Conservation (phyloP, 2,888 invertebrate genomes). For the Meganola albula region DNA sequence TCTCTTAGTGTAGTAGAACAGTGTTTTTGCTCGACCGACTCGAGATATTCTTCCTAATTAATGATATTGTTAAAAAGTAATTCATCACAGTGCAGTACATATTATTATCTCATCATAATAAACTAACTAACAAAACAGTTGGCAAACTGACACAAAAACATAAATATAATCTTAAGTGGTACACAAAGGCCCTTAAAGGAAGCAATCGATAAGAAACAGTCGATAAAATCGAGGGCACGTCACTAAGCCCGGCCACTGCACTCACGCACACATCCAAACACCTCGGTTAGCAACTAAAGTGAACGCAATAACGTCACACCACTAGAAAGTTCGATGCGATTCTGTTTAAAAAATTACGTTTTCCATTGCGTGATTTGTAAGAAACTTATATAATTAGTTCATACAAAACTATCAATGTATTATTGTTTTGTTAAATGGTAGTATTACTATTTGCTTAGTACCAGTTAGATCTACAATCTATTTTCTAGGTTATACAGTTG, state of each 20-base stretch:
- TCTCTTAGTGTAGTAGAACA: too few species aligned
- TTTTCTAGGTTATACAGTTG: conserved; percentile 66
- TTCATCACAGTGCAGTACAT: too few species aligned
- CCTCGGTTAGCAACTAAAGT: conserved; percentile 65
- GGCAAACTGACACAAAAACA: too few species aligned
- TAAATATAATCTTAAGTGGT: too few species aligned
- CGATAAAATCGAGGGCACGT: conserved; percentile 28
- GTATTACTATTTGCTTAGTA: conserved; percentile 24
- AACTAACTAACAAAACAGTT: too few species aligned
- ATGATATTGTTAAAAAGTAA: too few species aligned
- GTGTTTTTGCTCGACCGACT: too few species aligned
- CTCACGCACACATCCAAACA: conserved; percentile 53
- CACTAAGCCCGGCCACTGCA: conserved; percentile 59
- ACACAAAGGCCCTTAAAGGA: conserved; percentile 9
- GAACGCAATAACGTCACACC: too few species aligned
- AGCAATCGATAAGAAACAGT: conserved; percentile 19
- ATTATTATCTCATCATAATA: too few species aligned
- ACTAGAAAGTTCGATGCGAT: conserved; percentile 52
- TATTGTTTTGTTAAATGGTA: background rate
- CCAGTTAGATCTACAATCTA: conserved; percentile 51
- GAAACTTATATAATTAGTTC: rapidly evolving
- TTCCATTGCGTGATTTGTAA: conserved; percentile 30
- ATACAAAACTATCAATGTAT: conserved; percentile 27
- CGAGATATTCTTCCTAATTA: too few species aligned
- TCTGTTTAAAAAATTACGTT: conserved; percentile 14